Evolutionary conservation across 1,140 invertebrate species (phyloP).

Genomic region (Dreissena rostriformis): DNA sequence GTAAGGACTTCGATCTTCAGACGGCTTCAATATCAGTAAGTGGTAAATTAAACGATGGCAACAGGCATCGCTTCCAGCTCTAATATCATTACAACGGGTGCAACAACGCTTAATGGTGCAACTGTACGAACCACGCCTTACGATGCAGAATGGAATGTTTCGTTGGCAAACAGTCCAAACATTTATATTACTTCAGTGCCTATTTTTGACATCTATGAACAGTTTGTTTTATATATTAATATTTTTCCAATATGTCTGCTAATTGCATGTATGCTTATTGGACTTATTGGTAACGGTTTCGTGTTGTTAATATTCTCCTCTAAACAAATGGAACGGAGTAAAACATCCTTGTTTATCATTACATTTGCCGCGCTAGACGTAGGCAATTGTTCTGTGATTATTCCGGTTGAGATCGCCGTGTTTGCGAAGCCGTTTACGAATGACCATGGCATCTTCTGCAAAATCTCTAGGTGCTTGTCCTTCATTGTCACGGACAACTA

Average conservation of each 20-base stretch:
- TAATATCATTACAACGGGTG: neutral
- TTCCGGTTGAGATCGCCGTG: constrained; percentile 34
- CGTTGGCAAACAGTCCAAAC: neutral
- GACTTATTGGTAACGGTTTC: constrained; percentile 29
- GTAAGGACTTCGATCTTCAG: too few relatives aligned
- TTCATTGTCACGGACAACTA: constrained; percentile 1
- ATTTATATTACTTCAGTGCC: constrained; percentile 14
- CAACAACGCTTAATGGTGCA: neutral
- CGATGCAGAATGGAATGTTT: neutral
- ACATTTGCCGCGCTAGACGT: constrained; percentile 26
- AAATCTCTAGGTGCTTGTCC: constrained; percentile 17
- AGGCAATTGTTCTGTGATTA: constrained; percentile 36
- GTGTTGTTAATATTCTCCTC: constrained; percentile 36
- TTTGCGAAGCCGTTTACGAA: constrained; percentile 28
- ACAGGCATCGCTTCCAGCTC: neutral
- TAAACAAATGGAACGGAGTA: constrained; percentile 23
- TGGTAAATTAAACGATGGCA: neutral
- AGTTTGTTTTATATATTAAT: neutral
- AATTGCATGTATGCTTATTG: constrained; percentile 11
- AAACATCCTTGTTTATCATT: constrained; percentile 41
- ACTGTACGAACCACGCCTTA: neutral
- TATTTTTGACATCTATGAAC: constrained; percentile 5
- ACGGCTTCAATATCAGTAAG: too few relatives aligned
- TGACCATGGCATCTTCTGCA: constrained; percentile 36
- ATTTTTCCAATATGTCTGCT: constrained; percentile 26